Percentiles rank a stretch among this genome's conserved stretches.
These are phyloP conservation scores for Platalea minor DNA, from an alignment of 2,797 vertebrate species.

Conservation along the genomic window DNA sequence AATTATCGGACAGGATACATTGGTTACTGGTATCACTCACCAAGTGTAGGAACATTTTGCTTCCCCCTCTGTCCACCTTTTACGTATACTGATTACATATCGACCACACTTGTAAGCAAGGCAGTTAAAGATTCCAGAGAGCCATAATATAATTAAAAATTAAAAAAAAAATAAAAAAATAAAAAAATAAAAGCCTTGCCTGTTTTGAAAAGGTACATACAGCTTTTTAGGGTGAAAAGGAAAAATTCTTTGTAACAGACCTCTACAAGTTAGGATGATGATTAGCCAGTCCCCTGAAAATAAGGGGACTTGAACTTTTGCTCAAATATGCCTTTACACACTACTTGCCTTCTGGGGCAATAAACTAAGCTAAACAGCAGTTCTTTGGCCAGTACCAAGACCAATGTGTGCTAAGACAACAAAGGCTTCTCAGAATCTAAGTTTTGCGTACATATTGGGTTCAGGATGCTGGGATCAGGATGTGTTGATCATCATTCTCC, in stretches of 20 bases:
- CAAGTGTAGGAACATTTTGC: background rate
- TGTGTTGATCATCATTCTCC: background rate
- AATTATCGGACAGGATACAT: background rate
- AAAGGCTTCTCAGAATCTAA: background rate
- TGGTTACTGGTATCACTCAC: background rate
- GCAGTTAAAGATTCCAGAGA: background rate
- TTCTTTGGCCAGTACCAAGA: background rate
- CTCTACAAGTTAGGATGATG: background rate
- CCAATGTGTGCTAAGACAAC: background rate
- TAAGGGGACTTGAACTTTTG: background rate
- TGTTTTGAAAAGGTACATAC: background rate
- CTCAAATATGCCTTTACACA: background rate
- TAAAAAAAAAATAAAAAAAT: too few species aligned
- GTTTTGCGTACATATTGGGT: background rate
- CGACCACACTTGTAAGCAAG: background rate
- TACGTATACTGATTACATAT: background rate
- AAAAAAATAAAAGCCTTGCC: background rate
- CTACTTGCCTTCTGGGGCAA: background rate
- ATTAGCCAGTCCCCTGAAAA: background rate
- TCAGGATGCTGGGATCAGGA: background rate
- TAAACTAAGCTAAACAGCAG: background rate
- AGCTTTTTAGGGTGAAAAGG: background rate
- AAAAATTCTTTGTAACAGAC: background rate
- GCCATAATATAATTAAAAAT: background rate
- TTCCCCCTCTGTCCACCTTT: background rate